A percentile compares a stretch with the other conserved stretches of the same genome.
Conservation (phyloP, 2,797 vertebrate genomes). For the Sebastes diploproa region DNA sequence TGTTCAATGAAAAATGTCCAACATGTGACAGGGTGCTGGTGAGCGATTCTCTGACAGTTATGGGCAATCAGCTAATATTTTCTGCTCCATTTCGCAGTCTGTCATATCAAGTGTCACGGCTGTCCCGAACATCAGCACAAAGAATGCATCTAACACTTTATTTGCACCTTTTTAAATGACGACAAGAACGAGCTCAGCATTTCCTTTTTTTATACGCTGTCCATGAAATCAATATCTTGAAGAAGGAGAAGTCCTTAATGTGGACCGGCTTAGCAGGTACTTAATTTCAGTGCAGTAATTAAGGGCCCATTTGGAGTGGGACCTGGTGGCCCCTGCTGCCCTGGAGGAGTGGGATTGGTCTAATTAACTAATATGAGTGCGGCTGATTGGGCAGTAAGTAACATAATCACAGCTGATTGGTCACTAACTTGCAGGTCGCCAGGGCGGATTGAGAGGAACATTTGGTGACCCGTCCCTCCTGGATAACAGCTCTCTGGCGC, state of each 20-base stretch:
- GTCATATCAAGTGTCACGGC: constrained; percentile 65
- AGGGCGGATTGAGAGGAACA: constrained; percentile 41
- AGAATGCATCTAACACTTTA: constrained; percentile 47
- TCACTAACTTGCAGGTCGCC: constrained; percentile 71
- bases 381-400: constrained; percentile 72
- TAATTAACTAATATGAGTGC: constrained; percentile 79
- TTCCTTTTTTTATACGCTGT: constrained; percentile 48
- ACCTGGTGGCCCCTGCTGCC: constrained; percentile 74
- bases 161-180: constrained; percentile 52
- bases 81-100: constrained; percentile 72
- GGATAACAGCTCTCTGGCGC: constrained; percentile 12
- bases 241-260: constrained; percentile 65
- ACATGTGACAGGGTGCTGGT: constrained; percentile 31
- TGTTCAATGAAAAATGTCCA: constrained; percentile 27
- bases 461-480: constrained; percentile 30
- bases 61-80: constrained; percentile 64
- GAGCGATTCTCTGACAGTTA: constrained; percentile 49
- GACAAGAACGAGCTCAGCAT: constrained; percentile 50
- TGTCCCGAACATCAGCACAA: constrained; percentile 67
- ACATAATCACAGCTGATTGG: constrained; percentile 81
- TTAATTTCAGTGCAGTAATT: constrained; percentile 83
- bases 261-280: constrained; percentile 73
- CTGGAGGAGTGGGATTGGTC: constrained; percentile 73
- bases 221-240: constrained; percentile 79
- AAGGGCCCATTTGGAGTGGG: constrained; percentile 78